Evolutionary conservation across 2,113 vertebrate genomes (phyloP).

Genomic region (Indri indri): DNA sequence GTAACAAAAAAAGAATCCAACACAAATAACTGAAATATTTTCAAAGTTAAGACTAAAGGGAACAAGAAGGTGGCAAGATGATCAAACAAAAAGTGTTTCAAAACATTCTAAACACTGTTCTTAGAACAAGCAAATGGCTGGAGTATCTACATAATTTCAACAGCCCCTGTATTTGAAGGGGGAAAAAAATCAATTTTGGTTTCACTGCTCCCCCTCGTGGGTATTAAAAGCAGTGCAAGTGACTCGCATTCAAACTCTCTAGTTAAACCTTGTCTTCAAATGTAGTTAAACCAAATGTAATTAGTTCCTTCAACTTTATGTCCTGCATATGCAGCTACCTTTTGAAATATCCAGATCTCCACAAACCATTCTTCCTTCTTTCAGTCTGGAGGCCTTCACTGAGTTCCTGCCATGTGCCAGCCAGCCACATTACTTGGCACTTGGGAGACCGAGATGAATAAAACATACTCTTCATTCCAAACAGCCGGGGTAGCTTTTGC

Average conservation of each 20-base stretch:
- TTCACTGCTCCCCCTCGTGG: conserved; percentile 50
- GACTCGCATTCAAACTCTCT: background rate
- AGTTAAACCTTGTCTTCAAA: background rate
- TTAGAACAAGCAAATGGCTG: background rate
- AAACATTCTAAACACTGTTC: background rate
- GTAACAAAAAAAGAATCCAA: background rate
- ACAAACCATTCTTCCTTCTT: background rate
- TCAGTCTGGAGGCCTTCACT: background rate
- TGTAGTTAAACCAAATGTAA: background rate
- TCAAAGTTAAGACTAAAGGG: conserved; percentile 5
- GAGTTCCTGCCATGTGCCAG: background rate
- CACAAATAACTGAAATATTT: background rate
- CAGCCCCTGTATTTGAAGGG: background rate
- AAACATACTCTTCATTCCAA: background rate
- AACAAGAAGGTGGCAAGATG: background rate
- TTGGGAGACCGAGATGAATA: background rate
- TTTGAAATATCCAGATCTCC: background rate
- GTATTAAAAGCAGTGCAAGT: background rate
- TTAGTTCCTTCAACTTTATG: background rate
- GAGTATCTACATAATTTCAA: background rate
- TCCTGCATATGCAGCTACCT: background rate
- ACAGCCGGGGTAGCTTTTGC: background rate
- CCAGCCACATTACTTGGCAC: background rate
- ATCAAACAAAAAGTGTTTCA: background rate
- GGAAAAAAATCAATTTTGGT: background rate